phyloP scores from a whole-genome alignment of 2,113 vertebrate species.

The Gavia stellata region DNA sequence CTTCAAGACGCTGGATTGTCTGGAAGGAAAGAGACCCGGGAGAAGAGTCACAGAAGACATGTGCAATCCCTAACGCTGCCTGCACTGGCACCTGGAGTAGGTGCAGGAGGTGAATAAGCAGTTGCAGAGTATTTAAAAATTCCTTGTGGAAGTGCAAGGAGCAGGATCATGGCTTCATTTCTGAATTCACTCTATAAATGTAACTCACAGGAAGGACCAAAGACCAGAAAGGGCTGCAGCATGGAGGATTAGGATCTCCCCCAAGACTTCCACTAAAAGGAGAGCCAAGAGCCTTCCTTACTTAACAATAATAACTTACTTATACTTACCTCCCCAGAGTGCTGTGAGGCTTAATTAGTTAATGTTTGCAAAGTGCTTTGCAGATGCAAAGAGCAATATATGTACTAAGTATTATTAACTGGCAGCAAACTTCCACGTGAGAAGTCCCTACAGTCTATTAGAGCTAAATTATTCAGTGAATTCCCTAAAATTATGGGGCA shows the following conservation, averaged over 20 bases:
- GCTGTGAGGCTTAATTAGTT: constrained; percentile 52
- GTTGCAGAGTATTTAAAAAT: neutral
- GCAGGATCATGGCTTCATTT: accelerated
- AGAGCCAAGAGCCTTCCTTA: constrained; percentile 17
- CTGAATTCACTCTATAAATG: neutral
- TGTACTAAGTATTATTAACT: constrained; percentile 14
- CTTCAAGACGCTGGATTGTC: neutral
- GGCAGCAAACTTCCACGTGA: neutral
- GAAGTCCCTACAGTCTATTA: neutral
- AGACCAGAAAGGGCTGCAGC: neutral
- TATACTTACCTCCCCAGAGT: constrained; percentile 25
- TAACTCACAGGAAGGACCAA: neutral
- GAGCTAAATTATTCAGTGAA: neutral
- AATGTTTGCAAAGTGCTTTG: constrained; percentile 54
- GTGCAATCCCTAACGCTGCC: neutral
- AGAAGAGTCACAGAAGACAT: neutral
- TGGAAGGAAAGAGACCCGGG: neutral
- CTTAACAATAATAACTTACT: constrained; percentile 48
- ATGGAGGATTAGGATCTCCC: neutral
- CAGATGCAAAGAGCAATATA: constrained; percentile 7
- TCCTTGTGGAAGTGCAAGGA: neutral
- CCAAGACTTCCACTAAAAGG: neutral
- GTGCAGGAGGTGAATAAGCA: neutral
- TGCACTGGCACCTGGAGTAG: accelerated
- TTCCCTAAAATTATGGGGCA: neutral